Percentiles rank a stretch among this genome's conserved stretches.
Evolutionary conservation across 2,797 vertebrate species (phyloP).

Genomic region (Geotrypetes seraphini): DNA sequence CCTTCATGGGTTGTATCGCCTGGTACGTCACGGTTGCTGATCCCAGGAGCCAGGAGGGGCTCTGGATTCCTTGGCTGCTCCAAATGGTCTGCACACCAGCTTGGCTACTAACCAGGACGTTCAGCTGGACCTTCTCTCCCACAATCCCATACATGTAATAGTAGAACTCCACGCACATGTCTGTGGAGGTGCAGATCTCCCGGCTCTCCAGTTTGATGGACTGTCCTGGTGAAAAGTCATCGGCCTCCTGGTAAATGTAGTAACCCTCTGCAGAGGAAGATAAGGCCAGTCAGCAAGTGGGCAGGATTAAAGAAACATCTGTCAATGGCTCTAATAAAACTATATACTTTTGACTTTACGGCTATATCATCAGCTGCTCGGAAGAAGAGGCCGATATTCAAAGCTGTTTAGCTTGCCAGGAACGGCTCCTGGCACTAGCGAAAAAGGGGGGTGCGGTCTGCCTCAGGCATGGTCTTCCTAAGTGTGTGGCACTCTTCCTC

Average conservation of each 20-base stretch:
- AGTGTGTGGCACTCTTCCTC: no score
- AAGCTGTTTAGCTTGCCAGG: no score
- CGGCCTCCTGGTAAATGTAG: conserved; percentile 63
- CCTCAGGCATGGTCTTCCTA: no score
- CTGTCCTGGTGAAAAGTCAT: conserved; percentile 38
- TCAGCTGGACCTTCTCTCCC: conserved; percentile 21
- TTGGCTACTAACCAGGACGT: conserved; percentile 33
- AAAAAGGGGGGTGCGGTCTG: no score
- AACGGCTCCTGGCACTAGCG: no score
- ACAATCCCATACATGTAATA: conserved; percentile 60
- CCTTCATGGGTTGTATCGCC: conserved; percentile 35
- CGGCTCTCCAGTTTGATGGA: conserved; percentile 50
- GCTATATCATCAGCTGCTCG: no score
- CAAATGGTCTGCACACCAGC: conserved; percentile 30
- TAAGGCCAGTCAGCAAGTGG: no score
- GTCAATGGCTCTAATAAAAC: no score
- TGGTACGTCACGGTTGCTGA: conserved; percentile 43
- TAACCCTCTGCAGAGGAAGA: conserved; percentile 36
- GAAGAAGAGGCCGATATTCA: no score
- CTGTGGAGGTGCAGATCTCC: conserved; percentile 20
- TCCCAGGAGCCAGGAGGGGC: conserved; percentile 51
- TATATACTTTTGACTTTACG: no score
- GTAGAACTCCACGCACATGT: conserved; percentile 55
- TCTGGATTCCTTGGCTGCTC: conserved; percentile 49
- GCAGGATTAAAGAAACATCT: no score